Conservation (phyloP, 2,888 invertebrate species). For the Synergus laeviventris region DNA sequence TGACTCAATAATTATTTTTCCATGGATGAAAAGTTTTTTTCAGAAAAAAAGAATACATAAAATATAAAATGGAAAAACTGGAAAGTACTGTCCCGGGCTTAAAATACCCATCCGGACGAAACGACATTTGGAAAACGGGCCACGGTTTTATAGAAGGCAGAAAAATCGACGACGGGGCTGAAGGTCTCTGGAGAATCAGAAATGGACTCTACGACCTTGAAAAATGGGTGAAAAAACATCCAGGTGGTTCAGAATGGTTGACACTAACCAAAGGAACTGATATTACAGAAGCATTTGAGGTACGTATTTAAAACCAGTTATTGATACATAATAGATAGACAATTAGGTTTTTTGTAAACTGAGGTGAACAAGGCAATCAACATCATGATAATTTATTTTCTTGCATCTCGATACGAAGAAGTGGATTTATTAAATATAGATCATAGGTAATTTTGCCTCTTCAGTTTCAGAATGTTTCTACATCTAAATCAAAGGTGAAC, state of each 20-base stretch:
- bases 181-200: slow-evolving; percentile 87
- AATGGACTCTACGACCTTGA: slow-evolving; percentile 90
- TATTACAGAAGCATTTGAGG: slow-evolving; percentile 88
- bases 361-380: neutral
- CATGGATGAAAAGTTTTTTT: neutral
- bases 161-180: slow-evolving; percentile 83
- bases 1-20: too few relatives aligned
- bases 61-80: slow-evolving; percentile 45
- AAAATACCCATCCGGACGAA: slow-evolving; percentile 74
- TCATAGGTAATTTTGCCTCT: too few relatives aligned
- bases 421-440: too few relatives aligned
- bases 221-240: slow-evolving; percentile 87
- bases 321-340: too few relatives aligned
- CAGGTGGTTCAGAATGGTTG: slow-evolving; percentile 90
- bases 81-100: slow-evolving; percentile 78
- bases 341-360: neutral
- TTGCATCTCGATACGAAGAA: too few relatives aligned
- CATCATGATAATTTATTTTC: too few relatives aligned
- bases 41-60: neutral
- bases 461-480: too few relatives aligned
- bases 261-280: slow-evolving; percentile 85
- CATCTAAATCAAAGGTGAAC: neutral
- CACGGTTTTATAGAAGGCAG: slow-evolving; percentile 82
- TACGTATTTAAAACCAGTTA: slow-evolving; percentile 44
- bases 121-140: slow-evolving; percentile 76